phyloP scores from a whole-genome alignment of 2,113 vertebrate genomes.

The Chionis minor region DNA sequence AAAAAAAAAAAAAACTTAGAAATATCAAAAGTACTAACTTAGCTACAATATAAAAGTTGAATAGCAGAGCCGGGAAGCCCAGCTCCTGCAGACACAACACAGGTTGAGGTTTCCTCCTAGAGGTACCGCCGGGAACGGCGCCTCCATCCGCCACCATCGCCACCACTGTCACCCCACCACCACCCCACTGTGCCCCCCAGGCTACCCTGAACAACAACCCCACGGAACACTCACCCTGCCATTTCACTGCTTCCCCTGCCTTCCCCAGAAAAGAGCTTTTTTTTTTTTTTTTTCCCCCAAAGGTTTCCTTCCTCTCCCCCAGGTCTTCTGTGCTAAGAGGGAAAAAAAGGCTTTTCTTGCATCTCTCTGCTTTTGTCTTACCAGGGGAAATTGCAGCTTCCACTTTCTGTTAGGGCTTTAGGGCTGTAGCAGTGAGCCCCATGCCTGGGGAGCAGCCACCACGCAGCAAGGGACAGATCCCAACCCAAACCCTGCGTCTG shows the following conservation, averaged over 20 bases:
- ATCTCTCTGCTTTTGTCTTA: neutral
- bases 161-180: neutral
- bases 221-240: slow-evolving; percentile 19
- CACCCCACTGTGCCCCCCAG: neutral
- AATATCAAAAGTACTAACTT: slow-evolving; percentile 80
- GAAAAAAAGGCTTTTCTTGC: neutral
- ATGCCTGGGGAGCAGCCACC: rapidly evolving
- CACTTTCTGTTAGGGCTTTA: neutral
- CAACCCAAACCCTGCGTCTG: neutral
- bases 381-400: rapidly evolving
- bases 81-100: slow-evolving; percentile 52
- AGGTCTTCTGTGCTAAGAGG: neutral
- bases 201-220: rapidly evolving
- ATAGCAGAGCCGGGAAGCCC: slow-evolving; percentile 54
- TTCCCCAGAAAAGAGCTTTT: neutral
- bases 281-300: neutral
- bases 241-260: slow-evolving; percentile 32
- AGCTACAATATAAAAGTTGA: slow-evolving; percentile 66
- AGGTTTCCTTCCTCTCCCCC: neutral
- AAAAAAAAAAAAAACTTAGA: slow-evolving; percentile 75
- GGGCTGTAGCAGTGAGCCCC: rapidly evolving
- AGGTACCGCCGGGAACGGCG: slow-evolving; percentile 73
- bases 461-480: neutral
- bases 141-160: neutral
- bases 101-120: slow-evolving; percentile 85